Evolutionary conservation across 2,113 vertebrate genomes (phyloP).

Genomic region (Ancistrus triradiatus): DNA sequence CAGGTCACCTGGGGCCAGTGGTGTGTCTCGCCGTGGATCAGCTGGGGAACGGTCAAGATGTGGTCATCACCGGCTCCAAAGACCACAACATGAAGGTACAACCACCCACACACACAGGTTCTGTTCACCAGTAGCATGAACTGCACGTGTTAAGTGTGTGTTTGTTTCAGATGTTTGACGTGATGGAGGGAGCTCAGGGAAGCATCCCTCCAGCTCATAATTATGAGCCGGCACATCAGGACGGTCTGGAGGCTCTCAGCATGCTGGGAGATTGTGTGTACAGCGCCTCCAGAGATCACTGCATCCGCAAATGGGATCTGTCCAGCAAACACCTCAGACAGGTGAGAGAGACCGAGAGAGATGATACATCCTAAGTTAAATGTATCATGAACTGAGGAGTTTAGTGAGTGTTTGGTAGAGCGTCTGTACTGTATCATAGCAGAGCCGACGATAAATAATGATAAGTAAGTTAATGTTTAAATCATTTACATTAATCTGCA

Average conservation of each 20-base stretch:
- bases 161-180: slow-evolving; percentile 85
- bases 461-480: no score
- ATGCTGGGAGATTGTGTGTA: slow-evolving; percentile 82
- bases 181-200: slow-evolving; percentile 87
- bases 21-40: slow-evolving; percentile 90
- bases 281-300: slow-evolving; percentile 87
- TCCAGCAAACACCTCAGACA: slow-evolving; percentile 81
- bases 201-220: slow-evolving; percentile 80
- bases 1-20: slow-evolving; percentile 87
- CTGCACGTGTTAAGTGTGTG: background rate
- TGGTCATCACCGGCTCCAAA: slow-evolving; percentile 96
- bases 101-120: background rate
- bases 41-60: slow-evolving; percentile 82
- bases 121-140: no score
- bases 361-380: background rate
- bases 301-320: slow-evolving; percentile 94
- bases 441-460: no score
- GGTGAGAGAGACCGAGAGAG: slow-evolving; percentile 61
- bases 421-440: no score
- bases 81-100: slow-evolving; percentile 91
- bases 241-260: slow-evolving; percentile 83
- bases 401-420: no score
- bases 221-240: slow-evolving; percentile 88
- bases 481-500: no score
- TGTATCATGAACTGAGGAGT: no score